Evolutionary conservation across 2,113 vertebrate species (phyloP), one percentile per base, ranked within the genome.

Genomic region (Pleuronectes platessa): DNA sequence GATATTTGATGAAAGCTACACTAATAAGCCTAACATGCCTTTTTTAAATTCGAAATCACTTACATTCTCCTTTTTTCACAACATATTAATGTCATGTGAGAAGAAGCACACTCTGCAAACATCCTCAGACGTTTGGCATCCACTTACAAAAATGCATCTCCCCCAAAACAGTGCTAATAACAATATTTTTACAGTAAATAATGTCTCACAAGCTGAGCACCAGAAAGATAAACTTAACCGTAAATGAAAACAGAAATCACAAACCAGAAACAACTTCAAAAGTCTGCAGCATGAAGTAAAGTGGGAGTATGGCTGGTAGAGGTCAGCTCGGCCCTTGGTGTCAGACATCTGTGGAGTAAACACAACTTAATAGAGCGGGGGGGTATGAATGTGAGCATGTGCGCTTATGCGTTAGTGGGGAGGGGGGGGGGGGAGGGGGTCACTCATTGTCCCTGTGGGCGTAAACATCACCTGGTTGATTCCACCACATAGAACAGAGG

Each of bases 281-380:
- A 21, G 45, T 54, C 20, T 54, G 47, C 47, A 27, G 2, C 59
- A 15, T 66, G 4, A 2, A 31, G 12, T 3, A 37, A 31, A 23
- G 5, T 58, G 45, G 12, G 67, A 66, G 63, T 61, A 31, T 56
- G 42, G 26, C 5, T 9, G 40, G 69, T 45, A 69, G 58, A 85
- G 80, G 85, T 91, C 83, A 90, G 70, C 65, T 35, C 64, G 84
- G 76, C 76, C 84, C 55, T 68, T 59, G 79, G 82, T 93, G 83
- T 79, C 77, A 76, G 86, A 78, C 61, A 37, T 83, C 69, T 88
- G 86, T 90, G 81, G 86, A 76, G 83, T 90, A 90, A 93, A 92
- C 86, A 61, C 14, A 79, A 5, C 17, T 31, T 71, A 40, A 76
- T 65, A 26, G 59, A 78, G 64, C 56, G 37, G 35, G 24, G 35